These are phyloP conservation scores for Apostichopus japonicus DNA, from an alignment of 35 echinoderm and acorn worm species.

Conservation along the genomic window DNA sequence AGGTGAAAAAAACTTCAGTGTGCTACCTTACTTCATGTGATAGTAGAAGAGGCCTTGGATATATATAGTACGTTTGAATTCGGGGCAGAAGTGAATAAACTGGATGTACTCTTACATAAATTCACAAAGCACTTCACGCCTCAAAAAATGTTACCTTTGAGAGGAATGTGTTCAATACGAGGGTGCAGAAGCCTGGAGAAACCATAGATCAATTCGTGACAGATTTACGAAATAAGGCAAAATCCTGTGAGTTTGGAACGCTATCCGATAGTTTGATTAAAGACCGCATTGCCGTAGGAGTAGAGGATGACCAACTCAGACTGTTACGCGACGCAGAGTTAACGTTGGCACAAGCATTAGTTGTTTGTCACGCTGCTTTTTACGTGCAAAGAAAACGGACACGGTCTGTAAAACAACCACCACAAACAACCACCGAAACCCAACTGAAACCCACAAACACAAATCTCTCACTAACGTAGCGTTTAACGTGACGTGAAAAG, in stretches of 20 bases:
- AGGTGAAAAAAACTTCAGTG: not conserved
- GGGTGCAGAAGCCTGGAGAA: slow-evolving; percentile 20
- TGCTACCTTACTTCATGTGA: not conserved
- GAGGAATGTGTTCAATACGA: slow-evolving; percentile 53
- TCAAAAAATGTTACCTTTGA: slow-evolving; percentile 59
- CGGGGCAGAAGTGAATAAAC: not conserved
- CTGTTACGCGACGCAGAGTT: slow-evolving; percentile 4
- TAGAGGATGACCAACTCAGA: slow-evolving; percentile 24
- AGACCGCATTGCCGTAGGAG: slow-evolving; percentile 43
- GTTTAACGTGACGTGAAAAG: no score
- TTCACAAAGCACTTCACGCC: slow-evolving; percentile 48
- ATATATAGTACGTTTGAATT: not conserved
- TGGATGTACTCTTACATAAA: not conserved
- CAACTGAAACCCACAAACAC: no score
- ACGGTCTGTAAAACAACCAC: no score
- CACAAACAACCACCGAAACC: no score
- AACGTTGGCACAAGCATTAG: not conserved
- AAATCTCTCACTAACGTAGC: no score
- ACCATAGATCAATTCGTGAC: slow-evolving; percentile 58
- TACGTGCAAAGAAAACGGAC: no score
- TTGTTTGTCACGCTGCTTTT: slow-evolving; percentile 2
- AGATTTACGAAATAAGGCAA: slow-evolving; percentile 48
- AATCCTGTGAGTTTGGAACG: slow-evolving; percentile 65
- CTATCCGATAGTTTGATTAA: slow-evolving; percentile 52
- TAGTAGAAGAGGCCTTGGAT: not conserved